phyloP scores from a whole-genome alignment of 1,140 invertebrate genomes.

The Brachionus sp. region DNA sequence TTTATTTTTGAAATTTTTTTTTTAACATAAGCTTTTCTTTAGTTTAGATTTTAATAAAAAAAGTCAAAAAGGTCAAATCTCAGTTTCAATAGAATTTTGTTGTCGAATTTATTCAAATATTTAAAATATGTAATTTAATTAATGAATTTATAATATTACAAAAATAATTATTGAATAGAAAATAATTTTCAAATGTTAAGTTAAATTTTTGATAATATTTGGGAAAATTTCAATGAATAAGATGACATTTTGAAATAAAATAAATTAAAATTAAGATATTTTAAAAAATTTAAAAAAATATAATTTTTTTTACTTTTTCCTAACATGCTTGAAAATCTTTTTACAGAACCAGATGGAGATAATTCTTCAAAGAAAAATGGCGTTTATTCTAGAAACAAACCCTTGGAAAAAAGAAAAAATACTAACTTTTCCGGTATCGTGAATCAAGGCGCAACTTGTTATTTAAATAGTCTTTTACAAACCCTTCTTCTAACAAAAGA shows the following conservation, averaged over 20 bases:
- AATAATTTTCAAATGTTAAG: neutral
- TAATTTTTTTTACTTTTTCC: neutral
- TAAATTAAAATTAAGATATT: neutral
- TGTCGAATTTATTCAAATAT: neutral
- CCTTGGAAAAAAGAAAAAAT: conserved; percentile 49
- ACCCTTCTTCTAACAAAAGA: conserved; percentile 57
- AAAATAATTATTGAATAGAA: no score
- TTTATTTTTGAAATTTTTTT: no score
- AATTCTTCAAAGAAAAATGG: neutral
- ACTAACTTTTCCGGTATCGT: conserved; percentile 54
- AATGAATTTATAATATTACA: neutral
- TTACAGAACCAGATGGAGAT: neutral
- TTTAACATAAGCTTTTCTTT: no score
- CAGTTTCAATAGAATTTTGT: neutral
- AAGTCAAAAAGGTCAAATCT: no score
- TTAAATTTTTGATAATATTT: neutral
- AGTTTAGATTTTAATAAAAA: no score
- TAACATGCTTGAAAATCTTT: conserved; percentile 16
- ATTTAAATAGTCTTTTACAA: conserved; percentile 57
- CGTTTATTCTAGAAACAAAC: conserved; percentile 29
- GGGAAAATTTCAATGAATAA: neutral
- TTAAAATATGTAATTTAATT: neutral
- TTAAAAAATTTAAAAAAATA: neutral
- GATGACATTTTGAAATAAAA: conserved; percentile 26
- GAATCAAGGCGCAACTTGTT: conserved; percentile 59